Base-by-base conservation (phyloP, 1,140 invertebrate genomes). In the Drosophila pseudoobscura region DNA sequence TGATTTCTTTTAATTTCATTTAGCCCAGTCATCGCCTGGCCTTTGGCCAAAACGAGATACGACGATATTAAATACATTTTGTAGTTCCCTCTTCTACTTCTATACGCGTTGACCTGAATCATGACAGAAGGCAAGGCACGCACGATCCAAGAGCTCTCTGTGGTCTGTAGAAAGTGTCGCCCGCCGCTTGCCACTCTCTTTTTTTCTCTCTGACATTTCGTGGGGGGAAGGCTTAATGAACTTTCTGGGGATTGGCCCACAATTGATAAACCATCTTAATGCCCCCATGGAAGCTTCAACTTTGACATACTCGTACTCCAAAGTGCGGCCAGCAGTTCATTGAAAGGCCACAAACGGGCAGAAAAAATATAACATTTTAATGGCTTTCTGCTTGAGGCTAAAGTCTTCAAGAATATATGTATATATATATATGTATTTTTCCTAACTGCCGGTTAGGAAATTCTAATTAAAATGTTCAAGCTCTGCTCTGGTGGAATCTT, bases 391-490 rank as follows among this genome's bases (percentile, higher is more conserved):
- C 35, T 41, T 20, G 35, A 39, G 35, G 35, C 35, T 39, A 39
- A 35, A 39, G 35, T 39, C 35, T 13, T 3, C 5, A 13, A 39
- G 35, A 39, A 39, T 39, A 13, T 13, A 4, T 5, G 13, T 13
- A 5, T 39, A 39, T 39, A 2, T 39, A 39, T 39, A 3, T 39
- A 13, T 39, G 11, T 39, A 35, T 39, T 39, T 39, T 39, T 39
- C 35, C 11, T 39, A 39, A 39, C 35, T 39, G 35, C 35, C 35
- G 11, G 35, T 62, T 49, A 54, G 44, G 43, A 72, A 56, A 66
- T 76, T 76, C 61, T 78, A 75, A 75, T 78, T 78, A 71, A 57
- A 78, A 70, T 64, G 62, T 78, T 73, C 45, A 63, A 43, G 31
- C 20, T 53, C 50, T 55, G 41, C 29, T 35, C 45, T 39, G 58